Percentiles rank a stretch among this genome's conserved stretches.
Conservation (phyloP, 1,140 invertebrate genomes). For the Psix sp. region DNA sequence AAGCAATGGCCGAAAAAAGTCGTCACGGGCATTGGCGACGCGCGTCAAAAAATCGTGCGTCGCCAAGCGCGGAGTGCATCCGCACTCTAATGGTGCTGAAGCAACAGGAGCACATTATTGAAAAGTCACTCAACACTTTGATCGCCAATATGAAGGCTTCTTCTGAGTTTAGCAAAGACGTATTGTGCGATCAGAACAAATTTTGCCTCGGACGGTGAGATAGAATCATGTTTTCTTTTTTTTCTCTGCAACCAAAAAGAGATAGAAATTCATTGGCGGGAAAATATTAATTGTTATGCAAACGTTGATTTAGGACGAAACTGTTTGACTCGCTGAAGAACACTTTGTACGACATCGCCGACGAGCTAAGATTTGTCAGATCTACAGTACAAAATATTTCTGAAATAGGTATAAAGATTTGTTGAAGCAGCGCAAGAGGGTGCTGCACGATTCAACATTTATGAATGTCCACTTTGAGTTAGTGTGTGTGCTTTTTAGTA, state of each 20-base stretch:
- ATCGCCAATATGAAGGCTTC: slow-evolving; percentile 66
- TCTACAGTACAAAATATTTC: slow-evolving; percentile 51
- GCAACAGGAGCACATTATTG: slow-evolving; percentile 68
- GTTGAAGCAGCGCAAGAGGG: not conserved
- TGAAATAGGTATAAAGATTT: slow-evolving; percentile 63
- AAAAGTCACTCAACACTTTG: slow-evolving; percentile 64
- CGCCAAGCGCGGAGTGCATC: slow-evolving; percentile 51
- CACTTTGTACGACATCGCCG: slow-evolving; percentile 50
- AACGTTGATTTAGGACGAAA: slow-evolving; percentile 51
- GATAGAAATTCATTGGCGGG: not conserved
- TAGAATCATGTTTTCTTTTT: slow-evolving; percentile 11
- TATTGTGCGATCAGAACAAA: slow-evolving; percentile 56
- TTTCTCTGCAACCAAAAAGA: not conserved
- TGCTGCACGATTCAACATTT: too few relatives aligned
- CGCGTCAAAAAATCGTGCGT: slow-evolving; percentile 12
- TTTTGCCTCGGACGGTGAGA: slow-evolving; percentile 65
- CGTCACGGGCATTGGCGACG: not conserved
- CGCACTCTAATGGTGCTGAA: slow-evolving; percentile 68
- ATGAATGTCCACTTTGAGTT: too few relatives aligned
- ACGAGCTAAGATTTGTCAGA: slow-evolving; percentile 63
- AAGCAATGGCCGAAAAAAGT: slow-evolving; percentile 12
- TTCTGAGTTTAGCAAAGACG: slow-evolving; percentile 55
- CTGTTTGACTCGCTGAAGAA: slow-evolving; percentile 45
- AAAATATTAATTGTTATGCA: slow-evolving; percentile 15
- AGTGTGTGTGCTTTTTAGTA: too few relatives aligned